Evolutionary conservation across 2,113 vertebrate genomes (phyloP), one percentile per base, ranked within the genome.

Genomic region (Craseonycteris thonglongyai): DNA sequence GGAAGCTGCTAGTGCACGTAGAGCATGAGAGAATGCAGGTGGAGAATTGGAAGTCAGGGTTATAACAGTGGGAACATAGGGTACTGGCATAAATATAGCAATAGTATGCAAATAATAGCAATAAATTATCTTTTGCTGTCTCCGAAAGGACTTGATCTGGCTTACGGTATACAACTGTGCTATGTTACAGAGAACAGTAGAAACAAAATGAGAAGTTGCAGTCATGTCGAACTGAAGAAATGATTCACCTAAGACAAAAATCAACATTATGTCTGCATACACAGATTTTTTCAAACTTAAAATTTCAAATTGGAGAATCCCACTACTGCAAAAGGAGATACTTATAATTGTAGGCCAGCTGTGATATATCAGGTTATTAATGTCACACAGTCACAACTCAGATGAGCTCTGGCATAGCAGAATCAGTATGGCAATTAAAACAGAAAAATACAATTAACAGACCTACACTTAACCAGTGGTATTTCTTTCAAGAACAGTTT

Each of bases 31-130:
- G 9, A 14, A 30, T 45, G 33, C 13, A 14, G 54, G 38, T 9
- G 38, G 56, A 54, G 47, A 6, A 5, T 1, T 16, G 45, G 42
- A 66, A 61, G 61, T 58, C 51, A 38, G 40, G 42, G 26, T 49
- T 61, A 16, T 8, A 19, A 21, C 1, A 5, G 24, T 9, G 7
- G 38, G 35, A 16, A 3, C 8, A 7, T 1, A 4, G 11, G 26
- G 42, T 21, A 1, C 7, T n/a, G 56, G 3, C 45, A 40, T 18
- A 5, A 13, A 1, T 24, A 30, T n/a, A 13, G 5, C 9, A 21
- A 9, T 13, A 9, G 33, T 14, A 5, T 3, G 28, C n/a, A 49
- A 16, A 14, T 6, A 40, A 10, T 3, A 51, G 28, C 40, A 12
- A 22, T 4, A 14, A 45, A 6, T 71, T 38, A 1, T 58, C 33